A percentile compares a stretch with the other conserved stretches of the same genome.
phyloP scores from a whole-genome alignment of 2,888 invertebrate genomes.

The Nephrotoma flavescens region DNA sequence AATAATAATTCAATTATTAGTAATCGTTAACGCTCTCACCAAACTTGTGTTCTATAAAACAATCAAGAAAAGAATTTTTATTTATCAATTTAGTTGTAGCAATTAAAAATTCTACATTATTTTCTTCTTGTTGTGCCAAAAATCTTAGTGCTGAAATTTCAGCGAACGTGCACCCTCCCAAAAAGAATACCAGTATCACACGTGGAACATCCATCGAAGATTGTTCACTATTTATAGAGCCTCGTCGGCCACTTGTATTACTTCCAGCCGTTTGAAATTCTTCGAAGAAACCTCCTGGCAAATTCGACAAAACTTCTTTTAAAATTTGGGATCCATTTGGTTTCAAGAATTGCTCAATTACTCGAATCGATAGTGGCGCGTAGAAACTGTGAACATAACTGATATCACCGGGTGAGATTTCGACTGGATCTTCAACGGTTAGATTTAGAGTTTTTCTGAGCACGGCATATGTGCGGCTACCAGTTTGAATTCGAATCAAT shows the following conservation, averaged over 20 bases:
- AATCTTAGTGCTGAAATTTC: conserved; percentile 70
- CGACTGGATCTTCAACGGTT: conserved; percentile 77
- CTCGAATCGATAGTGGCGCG: conserved; percentile 79
- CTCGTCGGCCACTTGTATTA: conserved; percentile 40
- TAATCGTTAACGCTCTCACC: not conserved
- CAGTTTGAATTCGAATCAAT: conserved; percentile 58
- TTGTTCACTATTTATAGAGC: conserved; percentile 42
- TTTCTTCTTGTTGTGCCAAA: conserved; percentile 60
- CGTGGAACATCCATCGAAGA: conserved; percentile 31
- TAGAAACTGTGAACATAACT: conserved; percentile 88
- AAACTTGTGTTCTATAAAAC: conserved; percentile 42
- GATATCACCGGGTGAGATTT: conserved; percentile 71
- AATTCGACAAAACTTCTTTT: conserved; percentile 64
- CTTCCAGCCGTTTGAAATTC: conserved; percentile 43
- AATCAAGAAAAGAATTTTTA: conserved; percentile 70
- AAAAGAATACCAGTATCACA: conserved; percentile 82
- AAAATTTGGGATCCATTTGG: conserved; percentile 61
- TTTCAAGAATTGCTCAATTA: conserved; percentile 66
- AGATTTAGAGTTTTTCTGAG: conserved; percentile 67
- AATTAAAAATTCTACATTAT: conserved; percentile 76
- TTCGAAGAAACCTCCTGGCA: conserved; percentile 67
- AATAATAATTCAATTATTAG: not conserved
- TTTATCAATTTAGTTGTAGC: conserved; percentile 87
- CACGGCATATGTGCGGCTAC: conserved; percentile 56
- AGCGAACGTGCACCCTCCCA: conserved; percentile 94